Conservation (phyloP, 2,113 vertebrate genomes). For the Hydrochoerus hydrochaeris region DNA sequence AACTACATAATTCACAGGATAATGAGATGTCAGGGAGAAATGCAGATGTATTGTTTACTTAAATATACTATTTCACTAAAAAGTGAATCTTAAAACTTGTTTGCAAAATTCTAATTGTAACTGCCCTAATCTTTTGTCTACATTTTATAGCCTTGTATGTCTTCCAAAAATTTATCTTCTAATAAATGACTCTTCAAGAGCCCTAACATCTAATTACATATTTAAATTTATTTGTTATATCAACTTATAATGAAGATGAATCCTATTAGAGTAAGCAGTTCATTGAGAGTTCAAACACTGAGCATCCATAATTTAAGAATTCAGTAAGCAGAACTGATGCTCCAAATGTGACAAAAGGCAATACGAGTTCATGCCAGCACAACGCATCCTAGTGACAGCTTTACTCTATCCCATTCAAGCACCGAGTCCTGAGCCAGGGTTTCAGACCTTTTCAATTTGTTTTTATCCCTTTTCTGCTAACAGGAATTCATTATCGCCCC, state of each 20-base stretch:
- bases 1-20: slow-evolving; percentile 72
- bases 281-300: slow-evolving; percentile 63
- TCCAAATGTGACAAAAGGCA: neutral
- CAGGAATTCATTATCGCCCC: slow-evolving; percentile 70
- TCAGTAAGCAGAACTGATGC: neutral
- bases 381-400: neutral
- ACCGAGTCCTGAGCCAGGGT: neutral
- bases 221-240: slow-evolving; percentile 73
- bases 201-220: slow-evolving; percentile 70
- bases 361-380: neutral
- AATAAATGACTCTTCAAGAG: slow-evolving; percentile 78
- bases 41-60: slow-evolving; percentile 68
- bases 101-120: slow-evolving; percentile 68
- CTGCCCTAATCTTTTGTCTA: slow-evolving; percentile 69
- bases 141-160: slow-evolving; percentile 73
- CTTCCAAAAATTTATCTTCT: slow-evolving; percentile 68
- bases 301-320: slow-evolving; percentile 35
- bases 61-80: slow-evolving; percentile 75
- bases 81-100: slow-evolving; percentile 67
- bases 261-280: slow-evolving; percentile 76
- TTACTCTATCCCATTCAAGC: neutral
- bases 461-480: slow-evolving; percentile 53
- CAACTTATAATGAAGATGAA: slow-evolving; percentile 78
- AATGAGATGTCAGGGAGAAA: slow-evolving; percentile 79
- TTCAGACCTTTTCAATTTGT: slow-evolving; percentile 31